Evolutionary conservation across 2,888 invertebrate genomes (phyloP).

Genomic region (Dioctria linearis): DNA sequence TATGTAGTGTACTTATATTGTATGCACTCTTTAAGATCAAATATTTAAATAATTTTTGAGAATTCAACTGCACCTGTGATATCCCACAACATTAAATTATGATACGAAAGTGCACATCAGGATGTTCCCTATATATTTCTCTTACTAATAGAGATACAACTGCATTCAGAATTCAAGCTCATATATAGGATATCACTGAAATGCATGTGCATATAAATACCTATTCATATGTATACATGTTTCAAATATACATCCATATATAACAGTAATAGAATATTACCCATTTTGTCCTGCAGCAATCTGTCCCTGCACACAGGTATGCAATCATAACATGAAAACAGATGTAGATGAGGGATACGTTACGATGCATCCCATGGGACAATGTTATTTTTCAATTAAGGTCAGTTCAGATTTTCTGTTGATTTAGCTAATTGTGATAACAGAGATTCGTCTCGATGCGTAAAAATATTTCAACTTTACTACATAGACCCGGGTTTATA

Average conservation of each 20-base stretch:
- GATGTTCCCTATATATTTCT: neutral
- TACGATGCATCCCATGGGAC: constrained; percentile 12
- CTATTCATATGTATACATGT: neutral
- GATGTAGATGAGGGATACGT: constrained; percentile 20
- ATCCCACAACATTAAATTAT: constrained; percentile 21
- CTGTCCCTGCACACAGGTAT: constrained; percentile 26
- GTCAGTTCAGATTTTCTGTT: constrained; percentile 50
- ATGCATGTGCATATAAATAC: constrained; percentile 23
- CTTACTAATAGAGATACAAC: neutral
- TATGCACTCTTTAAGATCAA: constrained; percentile 16
- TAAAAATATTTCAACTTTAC: constrained; percentile 3
- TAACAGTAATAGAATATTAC: neutral
- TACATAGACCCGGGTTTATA: too few species aligned
- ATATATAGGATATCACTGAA: neutral
- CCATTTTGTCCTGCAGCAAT: neutral
- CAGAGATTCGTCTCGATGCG: constrained; percentile 30
- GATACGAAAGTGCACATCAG: constrained; percentile 12
- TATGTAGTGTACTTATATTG: too few species aligned
- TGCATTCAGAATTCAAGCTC: too few species aligned
- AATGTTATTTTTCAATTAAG: constrained; percentile 51
- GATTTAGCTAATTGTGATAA: constrained; percentile 51
- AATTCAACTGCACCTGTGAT: constrained; percentile 29
- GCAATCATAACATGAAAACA: constrained; percentile 39
- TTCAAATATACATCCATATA: neutral
- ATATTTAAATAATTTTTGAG: constrained; percentile 16